Percentiles rank a stretch among this genome's conserved stretches.
phyloP scores from a whole-genome alignment of 1,140 invertebrate genomes.

The Mactra quadrangularis region DNA sequence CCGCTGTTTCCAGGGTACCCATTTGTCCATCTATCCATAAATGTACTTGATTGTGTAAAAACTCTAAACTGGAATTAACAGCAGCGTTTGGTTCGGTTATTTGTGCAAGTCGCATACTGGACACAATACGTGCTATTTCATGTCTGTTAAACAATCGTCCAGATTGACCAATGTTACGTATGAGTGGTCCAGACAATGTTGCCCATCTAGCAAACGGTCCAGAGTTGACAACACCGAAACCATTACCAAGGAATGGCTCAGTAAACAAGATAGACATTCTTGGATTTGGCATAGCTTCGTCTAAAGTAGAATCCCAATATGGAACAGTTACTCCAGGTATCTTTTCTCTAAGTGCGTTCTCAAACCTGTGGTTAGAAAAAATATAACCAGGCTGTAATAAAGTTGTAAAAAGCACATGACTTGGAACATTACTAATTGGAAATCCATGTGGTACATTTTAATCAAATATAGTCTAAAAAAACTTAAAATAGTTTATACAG shows the following conservation, averaged over 20 bases:
- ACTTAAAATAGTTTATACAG: no score
- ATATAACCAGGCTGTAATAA: no score
- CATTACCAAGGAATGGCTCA: slow-evolving; percentile 80
- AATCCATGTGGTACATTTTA: no score
- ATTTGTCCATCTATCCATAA: slow-evolving; percentile 78
- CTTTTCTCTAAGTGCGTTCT: slow-evolving; percentile 74
- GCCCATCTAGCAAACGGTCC: slow-evolving; percentile 74
- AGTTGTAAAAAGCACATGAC: no score
- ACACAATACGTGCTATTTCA: slow-evolving; percentile 67
- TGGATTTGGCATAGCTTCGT: slow-evolving; percentile 73
- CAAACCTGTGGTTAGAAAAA: slow-evolving; percentile 68
- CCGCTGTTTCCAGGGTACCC: slow-evolving; percentile 73
- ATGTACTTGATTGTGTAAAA: slow-evolving; percentile 76
- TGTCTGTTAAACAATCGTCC: slow-evolving; percentile 59
- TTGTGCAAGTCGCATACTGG: slow-evolving; percentile 63
- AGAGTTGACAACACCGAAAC: slow-evolving; percentile 81
- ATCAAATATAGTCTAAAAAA: no score
- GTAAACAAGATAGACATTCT: slow-evolving; percentile 80
- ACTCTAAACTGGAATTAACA: slow-evolving; percentile 69
- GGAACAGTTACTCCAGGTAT: slow-evolving; percentile 71
- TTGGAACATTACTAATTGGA: no score
- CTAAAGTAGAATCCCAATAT: slow-evolving; percentile 78
- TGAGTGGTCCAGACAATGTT: slow-evolving; percentile 71
- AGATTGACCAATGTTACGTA: slow-evolving; percentile 64
- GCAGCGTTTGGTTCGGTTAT: slow-evolving; percentile 72